Conservation (phyloP, 1,140 invertebrate species). For the Zaprionus capensis region DNA sequence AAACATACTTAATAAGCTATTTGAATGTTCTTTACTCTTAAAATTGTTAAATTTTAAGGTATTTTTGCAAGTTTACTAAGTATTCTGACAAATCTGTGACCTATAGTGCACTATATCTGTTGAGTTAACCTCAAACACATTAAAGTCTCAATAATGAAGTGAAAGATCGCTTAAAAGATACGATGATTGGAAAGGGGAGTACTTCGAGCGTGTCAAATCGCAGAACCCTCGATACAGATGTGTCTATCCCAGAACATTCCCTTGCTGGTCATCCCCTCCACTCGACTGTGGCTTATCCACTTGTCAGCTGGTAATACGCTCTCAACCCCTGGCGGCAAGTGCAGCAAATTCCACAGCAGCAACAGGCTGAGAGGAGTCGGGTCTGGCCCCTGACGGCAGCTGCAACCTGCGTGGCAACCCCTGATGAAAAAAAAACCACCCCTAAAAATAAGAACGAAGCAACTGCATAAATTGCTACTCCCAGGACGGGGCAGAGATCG, state of each 20-base stretch:
- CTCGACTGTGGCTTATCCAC: conserved; percentile 30
- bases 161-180: background rate
- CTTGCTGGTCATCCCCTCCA: conserved; percentile 30
- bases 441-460: conserved; percentile 53
- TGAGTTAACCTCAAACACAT: background rate
- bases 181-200: background rate
- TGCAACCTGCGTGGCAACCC: conserved; percentile 72
- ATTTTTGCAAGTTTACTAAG: too few species aligned
- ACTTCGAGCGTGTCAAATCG: conserved; percentile 34
- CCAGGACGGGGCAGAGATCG: conserved; percentile 50
- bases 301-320: conserved; percentile 40
- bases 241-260: conserved; percentile 8
- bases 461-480: conserved; percentile 68
- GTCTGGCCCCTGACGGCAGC: conserved; percentile 35
- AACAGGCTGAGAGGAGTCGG: conserved; percentile 32
- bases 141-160: background rate
- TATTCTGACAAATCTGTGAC: too few species aligned
- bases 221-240: background rate
- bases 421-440: conserved; percentile 63
- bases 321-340: conserved; percentile 47
- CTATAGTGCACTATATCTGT: background rate
- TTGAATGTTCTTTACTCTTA: too few species aligned
- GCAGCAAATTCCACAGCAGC: conserved; percentile 38
- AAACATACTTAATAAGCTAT: too few species aligned
- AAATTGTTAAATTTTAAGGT: too few species aligned